These are phyloP conservation scores for Melanotaenia parkinsoni DNA, from an alignment of 2,797 vertebrate genomes.

Conservation along the genomic window DNA sequence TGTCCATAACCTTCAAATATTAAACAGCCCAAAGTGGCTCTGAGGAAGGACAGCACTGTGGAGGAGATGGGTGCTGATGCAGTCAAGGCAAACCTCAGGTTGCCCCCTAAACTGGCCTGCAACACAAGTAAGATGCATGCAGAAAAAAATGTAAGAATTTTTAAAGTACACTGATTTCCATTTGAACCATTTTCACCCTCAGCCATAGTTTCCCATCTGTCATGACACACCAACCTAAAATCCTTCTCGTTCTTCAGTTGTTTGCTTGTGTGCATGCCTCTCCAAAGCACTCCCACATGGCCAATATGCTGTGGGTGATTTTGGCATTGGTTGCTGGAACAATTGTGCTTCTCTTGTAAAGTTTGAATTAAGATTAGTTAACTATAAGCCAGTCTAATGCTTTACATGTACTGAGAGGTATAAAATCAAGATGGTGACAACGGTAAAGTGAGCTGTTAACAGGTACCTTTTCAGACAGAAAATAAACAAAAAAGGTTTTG, in stretches of 20 bases:
- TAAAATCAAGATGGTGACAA: conserved; percentile 33
- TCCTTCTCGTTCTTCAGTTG: conserved; percentile 22
- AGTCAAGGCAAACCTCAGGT: conserved; percentile 83
- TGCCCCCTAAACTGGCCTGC: conserved; percentile 83
- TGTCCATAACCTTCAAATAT: conserved; percentile 88
- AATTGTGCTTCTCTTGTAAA: conserved; percentile 55
- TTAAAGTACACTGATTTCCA: conserved; percentile 20
- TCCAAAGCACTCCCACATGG: conserved; percentile 64
- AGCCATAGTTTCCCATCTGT: conserved; percentile 63
- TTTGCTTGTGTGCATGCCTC: conserved; percentile 39
- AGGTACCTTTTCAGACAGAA: conserved; percentile 6
- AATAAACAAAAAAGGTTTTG: not conserved
- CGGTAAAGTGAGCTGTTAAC: conserved; percentile 25
- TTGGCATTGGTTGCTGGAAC: conserved; percentile 64
- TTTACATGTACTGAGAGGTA: conserved; percentile 30
- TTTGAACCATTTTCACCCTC: conserved; percentile 46
- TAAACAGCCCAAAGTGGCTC: conserved; percentile 84
- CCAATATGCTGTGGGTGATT: conserved; percentile 62
- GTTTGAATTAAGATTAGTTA: conserved; percentile 59
- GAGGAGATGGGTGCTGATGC: conserved; percentile 86
- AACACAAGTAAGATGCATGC: conserved; percentile 8
- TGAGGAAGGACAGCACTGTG: conserved; percentile 83
- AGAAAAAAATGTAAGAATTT: not conserved
- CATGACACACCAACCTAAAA: conserved; percentile 49
- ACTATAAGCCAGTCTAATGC: conserved; percentile 45